Percentiles rank a stretch among this genome's conserved stretches.
Evolutionary conservation across 2,113 vertebrate genomes (phyloP).

Genomic region (Gambusia affinis): DNA sequence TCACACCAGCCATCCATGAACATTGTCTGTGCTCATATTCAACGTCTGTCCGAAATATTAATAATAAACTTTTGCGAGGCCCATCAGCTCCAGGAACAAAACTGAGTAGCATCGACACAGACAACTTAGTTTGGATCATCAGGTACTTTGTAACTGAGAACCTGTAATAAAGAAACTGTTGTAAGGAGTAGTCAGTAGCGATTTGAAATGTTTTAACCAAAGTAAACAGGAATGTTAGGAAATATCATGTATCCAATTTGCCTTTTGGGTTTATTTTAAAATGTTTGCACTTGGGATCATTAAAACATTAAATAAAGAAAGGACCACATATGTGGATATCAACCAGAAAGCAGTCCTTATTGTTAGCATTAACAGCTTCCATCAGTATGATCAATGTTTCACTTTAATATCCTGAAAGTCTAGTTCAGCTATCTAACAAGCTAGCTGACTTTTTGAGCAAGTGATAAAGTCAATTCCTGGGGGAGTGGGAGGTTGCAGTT

Average conservation of each 20-base stretch:
- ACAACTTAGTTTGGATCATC: too few relatives aligned
- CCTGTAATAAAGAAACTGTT: too few relatives aligned
- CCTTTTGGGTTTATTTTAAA: too few relatives aligned
- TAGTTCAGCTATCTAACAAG: conserved; percentile 28
- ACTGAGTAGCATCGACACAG: too few relatives aligned
- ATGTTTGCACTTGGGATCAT: too few relatives aligned
- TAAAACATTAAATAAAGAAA: not conserved
- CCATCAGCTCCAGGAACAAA: not conserved
- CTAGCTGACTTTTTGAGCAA: conserved; percentile 32
- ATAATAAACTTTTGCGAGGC: conserved; percentile 3
- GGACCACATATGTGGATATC: not conserved
- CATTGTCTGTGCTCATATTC: too few relatives aligned
- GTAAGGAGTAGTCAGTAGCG: too few relatives aligned
- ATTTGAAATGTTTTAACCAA: not conserved
- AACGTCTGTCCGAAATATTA: too few relatives aligned
- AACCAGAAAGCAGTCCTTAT: not conserved
- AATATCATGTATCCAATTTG: too few relatives aligned
- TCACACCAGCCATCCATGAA: too few relatives aligned
- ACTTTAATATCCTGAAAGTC: conserved; percentile 19
- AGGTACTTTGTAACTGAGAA: too few relatives aligned
- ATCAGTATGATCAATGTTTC: conserved; percentile 9
- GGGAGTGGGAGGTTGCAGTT: conserved; percentile 59
- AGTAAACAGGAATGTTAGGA: not conserved
- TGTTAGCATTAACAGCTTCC: not conserved
- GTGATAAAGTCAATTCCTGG: conserved; percentile 46